Evolutionary conservation across 2,888 invertebrate species (phyloP).

Genomic region (Drosophila subsilvestris): DNA sequence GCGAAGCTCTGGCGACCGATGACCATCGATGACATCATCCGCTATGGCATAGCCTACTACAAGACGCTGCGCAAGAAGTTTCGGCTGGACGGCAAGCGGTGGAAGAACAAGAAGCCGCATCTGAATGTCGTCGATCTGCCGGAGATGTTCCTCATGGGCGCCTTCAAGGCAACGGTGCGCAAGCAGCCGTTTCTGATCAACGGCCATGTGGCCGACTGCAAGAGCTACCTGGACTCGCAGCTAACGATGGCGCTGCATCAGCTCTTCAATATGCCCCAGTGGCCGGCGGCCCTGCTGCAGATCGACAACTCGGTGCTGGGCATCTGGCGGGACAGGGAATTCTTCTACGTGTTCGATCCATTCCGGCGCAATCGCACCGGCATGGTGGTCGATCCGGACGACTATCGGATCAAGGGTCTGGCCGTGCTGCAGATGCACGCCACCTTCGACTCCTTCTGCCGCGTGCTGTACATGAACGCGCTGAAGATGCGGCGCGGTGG

Average conservation of each 20-base stretch:
- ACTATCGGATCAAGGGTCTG: constrained; percentile 82
- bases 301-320: constrained; percentile 87
- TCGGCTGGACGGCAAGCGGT: constrained; percentile 70
- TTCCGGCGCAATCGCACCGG: constrained; percentile 87
- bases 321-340: constrained; percentile 87
- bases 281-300: constrained; percentile 84
- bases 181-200: constrained; percentile 75
- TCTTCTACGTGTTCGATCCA: constrained; percentile 88
- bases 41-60: constrained; percentile 76
- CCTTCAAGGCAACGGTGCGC: constrained; percentile 78
- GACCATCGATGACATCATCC: constrained; percentile 85
- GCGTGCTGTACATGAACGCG: constrained; percentile 85
- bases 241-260: constrained; percentile 70
- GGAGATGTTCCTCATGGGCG: constrained; percentile 84
- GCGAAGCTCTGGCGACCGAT: constrained; percentile 87
- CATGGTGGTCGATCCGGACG: constrained; percentile 84
- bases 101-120: constrained; percentile 72
- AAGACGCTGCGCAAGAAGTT: constrained; percentile 70
- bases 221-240: constrained; percentile 71
- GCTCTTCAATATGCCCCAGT: constrained; percentile 68
- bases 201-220: constrained; percentile 79
- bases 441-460: constrained; percentile 86
- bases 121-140: constrained; percentile 80
- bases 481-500: constrained; percentile 78
- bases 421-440: constrained; percentile 88